A percentile compares a stretch with the other conserved stretches of the same genome.
phyloP scores from a whole-genome alignment of 2,113 vertebrate genomes.

The Colius striatus region DNA sequence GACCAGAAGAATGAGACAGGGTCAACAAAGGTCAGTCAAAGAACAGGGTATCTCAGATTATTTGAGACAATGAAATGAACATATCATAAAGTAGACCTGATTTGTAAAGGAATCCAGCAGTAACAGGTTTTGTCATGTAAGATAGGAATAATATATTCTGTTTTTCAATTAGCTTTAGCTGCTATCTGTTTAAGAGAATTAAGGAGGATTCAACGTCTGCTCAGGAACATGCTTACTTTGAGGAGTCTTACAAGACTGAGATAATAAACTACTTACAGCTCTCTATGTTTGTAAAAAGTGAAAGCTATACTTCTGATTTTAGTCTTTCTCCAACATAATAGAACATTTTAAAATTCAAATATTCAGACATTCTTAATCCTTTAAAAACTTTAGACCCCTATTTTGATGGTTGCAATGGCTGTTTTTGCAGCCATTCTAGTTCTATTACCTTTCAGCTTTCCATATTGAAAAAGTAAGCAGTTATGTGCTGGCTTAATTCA shows the following conservation, averaged over 20 bases:
- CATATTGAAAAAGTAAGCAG: background rate
- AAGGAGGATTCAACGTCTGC: background rate
- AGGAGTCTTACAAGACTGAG: background rate
- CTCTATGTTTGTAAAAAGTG: background rate
- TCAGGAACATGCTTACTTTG: background rate
- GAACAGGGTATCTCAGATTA: constrained; percentile 74
- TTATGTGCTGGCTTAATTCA: background rate
- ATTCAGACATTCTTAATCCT: background rate
- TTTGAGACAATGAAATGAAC: constrained; percentile 79
- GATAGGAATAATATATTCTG: background rate
- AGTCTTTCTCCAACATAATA: background rate
- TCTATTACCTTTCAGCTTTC: constrained; percentile 12
- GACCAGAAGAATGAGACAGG: constrained; percentile 83
- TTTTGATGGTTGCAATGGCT: background rate
- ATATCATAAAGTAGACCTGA: constrained; percentile 74
- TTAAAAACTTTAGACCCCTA: background rate
- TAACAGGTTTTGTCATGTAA: constrained; percentile 25
- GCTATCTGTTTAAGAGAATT: background rate
- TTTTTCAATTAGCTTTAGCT: background rate
- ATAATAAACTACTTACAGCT: background rate
- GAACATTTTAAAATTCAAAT: background rate
- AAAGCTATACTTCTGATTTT: background rate
- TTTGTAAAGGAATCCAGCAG: constrained; percentile 65
- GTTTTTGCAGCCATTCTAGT: background rate
- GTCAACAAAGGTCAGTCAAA: constrained; percentile 79